Conservation (phyloP, 2,797 vertebrate species). For the Prionace glauca region DNA sequence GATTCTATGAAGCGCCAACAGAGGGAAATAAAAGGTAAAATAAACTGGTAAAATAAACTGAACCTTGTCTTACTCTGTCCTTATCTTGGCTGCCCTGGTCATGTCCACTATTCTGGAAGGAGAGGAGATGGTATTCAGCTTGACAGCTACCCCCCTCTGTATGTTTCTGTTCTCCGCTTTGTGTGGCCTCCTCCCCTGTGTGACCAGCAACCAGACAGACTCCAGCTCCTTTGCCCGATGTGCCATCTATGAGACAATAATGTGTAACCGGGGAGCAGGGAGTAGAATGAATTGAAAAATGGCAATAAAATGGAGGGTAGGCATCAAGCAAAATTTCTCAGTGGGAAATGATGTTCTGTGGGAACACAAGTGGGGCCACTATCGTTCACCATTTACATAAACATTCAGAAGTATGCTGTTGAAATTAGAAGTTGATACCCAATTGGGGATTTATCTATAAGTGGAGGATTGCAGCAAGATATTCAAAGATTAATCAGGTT, state of each 20-base stretch:
- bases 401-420: not conserved
- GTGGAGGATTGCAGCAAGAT: not conserved
- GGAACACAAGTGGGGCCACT: not conserved
- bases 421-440: not conserved
- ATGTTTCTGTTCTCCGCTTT: no score
- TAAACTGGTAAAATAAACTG: not conserved
- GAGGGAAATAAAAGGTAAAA: not conserved
- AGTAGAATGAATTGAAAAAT: not conserved
- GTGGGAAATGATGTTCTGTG: not conserved
- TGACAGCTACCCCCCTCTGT: not conserved
- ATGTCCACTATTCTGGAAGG: not conserved
- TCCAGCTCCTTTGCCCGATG: not conserved
- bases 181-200: not conserved
- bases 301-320: not conserved
- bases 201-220: not conserved
- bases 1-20: not conserved
- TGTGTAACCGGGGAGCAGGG: not conserved
- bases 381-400: not conserved
- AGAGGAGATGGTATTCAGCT: not conserved
- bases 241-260: not conserved
- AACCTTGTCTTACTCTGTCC: not conserved
- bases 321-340: not conserved
- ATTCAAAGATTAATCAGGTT: not conserved
- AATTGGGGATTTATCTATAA: not conserved
- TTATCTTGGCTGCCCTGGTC: not conserved